phyloP scores from a whole-genome alignment of 2,113 vertebrate genomes.

The Gallinago media region DNA sequence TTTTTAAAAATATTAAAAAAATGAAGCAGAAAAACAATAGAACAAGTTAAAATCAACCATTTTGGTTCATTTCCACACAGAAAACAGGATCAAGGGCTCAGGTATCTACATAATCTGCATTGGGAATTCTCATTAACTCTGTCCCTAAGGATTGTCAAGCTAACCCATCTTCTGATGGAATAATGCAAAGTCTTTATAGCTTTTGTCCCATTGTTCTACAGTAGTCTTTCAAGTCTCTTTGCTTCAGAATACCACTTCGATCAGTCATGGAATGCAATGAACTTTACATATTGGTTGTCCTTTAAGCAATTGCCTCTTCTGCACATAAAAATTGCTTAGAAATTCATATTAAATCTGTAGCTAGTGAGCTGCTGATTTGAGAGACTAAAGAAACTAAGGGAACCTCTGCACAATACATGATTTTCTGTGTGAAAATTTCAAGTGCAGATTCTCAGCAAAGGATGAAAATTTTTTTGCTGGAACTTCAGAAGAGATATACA shows the following conservation, averaged over 20 bases:
- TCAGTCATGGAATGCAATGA: neutral
- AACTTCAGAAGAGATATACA: neutral
- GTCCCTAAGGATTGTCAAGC: neutral
- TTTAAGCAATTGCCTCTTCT: neutral
- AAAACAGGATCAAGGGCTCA: neutral
- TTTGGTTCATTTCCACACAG: neutral
- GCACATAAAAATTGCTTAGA: neutral
- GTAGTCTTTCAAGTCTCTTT: neutral
- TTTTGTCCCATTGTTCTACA: neutral
- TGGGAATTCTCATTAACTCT: neutral
- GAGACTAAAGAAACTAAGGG: neutral
- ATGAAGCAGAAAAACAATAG: neutral
- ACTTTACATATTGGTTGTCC: neutral
- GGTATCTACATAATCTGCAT: neutral
- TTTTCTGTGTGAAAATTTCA: neutral
- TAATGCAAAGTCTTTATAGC: neutral
- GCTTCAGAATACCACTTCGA: neutral
- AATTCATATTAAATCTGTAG: neutral
- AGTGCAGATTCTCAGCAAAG: neutral
- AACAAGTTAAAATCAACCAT: neutral
- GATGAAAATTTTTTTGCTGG: neutral
- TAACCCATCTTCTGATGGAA: neutral
- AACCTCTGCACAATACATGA: neutral
- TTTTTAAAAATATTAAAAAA: too few species aligned
- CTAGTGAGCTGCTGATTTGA: neutral